phyloP scores from a whole-genome alignment of 2,113 vertebrate species.

The Indicator indicator region DNA sequence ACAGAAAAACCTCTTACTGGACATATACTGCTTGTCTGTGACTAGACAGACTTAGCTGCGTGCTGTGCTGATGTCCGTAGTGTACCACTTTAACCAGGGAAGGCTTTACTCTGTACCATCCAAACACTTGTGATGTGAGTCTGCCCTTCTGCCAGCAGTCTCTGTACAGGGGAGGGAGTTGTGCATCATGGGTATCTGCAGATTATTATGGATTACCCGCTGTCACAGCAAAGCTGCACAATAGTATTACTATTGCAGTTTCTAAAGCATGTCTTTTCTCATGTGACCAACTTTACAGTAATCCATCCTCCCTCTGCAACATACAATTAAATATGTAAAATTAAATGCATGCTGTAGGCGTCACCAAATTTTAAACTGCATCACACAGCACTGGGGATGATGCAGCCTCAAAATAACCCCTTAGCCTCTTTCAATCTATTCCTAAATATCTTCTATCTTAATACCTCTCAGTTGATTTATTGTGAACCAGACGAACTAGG shows the following conservation, averaged over 20 bases:
- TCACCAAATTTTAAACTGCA: neutral
- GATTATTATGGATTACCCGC: neutral
- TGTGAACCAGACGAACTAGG: neutral
- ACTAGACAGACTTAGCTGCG: neutral
- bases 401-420: neutral
- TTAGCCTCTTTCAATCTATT: neutral
- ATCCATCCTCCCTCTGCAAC: neutral
- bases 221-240: neutral
- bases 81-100: neutral
- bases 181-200: neutral
- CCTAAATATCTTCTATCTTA: neutral
- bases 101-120: neutral
- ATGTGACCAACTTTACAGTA: neutral
- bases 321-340: neutral
- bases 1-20: neutral
- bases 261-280: neutral
- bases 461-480: neutral
- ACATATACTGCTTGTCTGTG: fast-evolving
- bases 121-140: neutral
- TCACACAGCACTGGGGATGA: neutral
- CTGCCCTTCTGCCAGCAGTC: neutral
- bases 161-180: neutral
- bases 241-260: fast-evolving
- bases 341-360: neutral
- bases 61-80: neutral